Percentiles rank a stretch among this genome's conserved stretches.
phyloP scores from a whole-genome alignment of 1,140 invertebrate species.

The Nylanderia fulva region DNA sequence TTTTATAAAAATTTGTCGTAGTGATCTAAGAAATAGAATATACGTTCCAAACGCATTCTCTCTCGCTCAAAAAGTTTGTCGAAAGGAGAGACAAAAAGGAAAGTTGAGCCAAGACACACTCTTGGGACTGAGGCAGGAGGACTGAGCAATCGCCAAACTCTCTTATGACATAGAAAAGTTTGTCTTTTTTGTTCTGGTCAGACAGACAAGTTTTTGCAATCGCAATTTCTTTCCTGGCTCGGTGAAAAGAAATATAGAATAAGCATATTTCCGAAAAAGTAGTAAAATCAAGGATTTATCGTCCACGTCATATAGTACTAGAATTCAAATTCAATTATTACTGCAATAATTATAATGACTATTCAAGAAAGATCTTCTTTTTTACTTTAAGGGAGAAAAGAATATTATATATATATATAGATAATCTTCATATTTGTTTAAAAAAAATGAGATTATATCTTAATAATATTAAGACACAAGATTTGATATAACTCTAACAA shows the following conservation, averaged over 20 bases:
- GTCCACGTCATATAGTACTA: not conserved
- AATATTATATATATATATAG: too few species aligned
- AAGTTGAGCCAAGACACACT: constrained; percentile 22
- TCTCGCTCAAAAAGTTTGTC: constrained; percentile 58
- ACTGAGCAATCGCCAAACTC: constrained; percentile 74
- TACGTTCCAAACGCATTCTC: not conserved
- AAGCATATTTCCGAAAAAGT: constrained; percentile 45
- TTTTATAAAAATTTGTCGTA: constrained; percentile 45
- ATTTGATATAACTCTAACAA: constrained; percentile 14
- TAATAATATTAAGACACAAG: not conserved
- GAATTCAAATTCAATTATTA: not conserved
- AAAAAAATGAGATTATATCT: not conserved
- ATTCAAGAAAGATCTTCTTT: not conserved
- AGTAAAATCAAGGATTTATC: constrained; percentile 35
- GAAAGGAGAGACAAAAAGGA: constrained; percentile 50
- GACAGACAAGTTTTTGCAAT: constrained; percentile 73
- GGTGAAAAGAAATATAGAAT: constrained; percentile 63
- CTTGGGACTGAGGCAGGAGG: constrained; percentile 28
- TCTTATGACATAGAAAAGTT: constrained; percentile 72
- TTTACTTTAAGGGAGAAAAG: not conserved
- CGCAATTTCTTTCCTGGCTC: constrained; percentile 62
- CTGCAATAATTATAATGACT: not conserved
- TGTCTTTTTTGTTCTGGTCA: constrained; percentile 64
- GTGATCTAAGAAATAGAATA: constrained; percentile 49
- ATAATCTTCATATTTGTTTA: not conserved